phyloP scores from a whole-genome alignment of 2,797 vertebrate genomes.

The Ficedula albicollis region DNA sequence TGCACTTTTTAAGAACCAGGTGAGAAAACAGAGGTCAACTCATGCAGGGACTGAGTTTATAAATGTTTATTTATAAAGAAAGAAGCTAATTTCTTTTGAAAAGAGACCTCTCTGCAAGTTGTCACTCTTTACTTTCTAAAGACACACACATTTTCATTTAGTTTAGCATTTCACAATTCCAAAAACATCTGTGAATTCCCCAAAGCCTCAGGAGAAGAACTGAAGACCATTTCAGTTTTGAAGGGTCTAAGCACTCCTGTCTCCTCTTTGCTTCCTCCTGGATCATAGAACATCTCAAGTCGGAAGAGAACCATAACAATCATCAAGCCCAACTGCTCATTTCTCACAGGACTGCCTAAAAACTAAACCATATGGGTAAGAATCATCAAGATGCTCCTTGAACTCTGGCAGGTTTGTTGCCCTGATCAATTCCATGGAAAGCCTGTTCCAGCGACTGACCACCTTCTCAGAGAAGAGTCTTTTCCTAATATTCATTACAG shows the following conservation, averaged over 20 bases:
- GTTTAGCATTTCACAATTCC: neutral
- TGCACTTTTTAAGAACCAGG: neutral
- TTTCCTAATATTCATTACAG: neutral
- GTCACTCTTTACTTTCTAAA: neutral
- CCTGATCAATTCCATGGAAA: neutral
- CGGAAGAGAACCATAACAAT: neutral
- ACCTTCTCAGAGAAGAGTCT: neutral
- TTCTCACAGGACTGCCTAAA: neutral
- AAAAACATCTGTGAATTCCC: neutral
- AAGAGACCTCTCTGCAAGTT: neutral
- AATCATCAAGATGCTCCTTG: neutral
- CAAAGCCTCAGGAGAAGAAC: neutral
- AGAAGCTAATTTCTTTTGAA: neutral
- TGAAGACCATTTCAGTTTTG: neutral
- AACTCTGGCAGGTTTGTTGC: neutral
- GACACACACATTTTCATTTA: neutral
- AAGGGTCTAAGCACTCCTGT: neutral
- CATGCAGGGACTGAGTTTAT: accelerated
- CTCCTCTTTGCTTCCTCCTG: neutral
- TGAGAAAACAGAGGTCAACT: neutral
- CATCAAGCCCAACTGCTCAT: neutral
- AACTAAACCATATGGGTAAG: neutral
- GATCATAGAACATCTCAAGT: neutral
- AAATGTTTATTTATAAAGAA: neutral
- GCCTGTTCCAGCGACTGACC: neutral